Conservation (phyloP, 2,888 invertebrate species). For the Psylliodes chrysocephalus region DNA sequence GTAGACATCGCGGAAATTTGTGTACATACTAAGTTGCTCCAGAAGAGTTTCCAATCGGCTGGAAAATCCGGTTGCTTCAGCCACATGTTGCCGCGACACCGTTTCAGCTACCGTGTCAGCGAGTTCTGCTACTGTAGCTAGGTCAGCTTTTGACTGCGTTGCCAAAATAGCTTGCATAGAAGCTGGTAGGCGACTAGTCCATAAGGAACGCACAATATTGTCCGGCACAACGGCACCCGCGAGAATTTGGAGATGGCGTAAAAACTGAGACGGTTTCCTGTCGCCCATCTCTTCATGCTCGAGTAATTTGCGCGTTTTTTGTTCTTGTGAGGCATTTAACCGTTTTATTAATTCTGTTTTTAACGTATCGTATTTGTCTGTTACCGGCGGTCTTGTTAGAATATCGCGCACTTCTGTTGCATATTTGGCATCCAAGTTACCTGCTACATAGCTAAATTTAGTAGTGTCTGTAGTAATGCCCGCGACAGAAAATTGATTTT, state of each 20-base stretch:
- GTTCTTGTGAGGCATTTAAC: constrained; percentile 16
- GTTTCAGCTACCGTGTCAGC: too few species aligned
- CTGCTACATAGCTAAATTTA: background rate
- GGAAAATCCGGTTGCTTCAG: too few species aligned
- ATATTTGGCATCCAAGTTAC: background rate
- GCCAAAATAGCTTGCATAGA: background rate
- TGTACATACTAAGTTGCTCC: too few species aligned
- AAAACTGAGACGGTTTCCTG: background rate
- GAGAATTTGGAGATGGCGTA: background rate
- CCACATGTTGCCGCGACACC: too few species aligned
- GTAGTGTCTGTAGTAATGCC: background rate
- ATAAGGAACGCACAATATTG: background rate
- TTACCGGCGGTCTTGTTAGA: background rate
- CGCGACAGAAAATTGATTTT: background rate
- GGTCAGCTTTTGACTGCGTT: background rate
- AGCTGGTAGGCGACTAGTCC: background rate
- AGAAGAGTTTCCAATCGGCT: too few species aligned
- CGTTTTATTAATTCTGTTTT: constrained; percentile 8
- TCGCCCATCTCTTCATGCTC: constrained; percentile 33
- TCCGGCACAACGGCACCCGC: background rate
- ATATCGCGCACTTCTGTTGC: background rate
- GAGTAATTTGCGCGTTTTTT: constrained; percentile 24
- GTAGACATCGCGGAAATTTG: too few species aligned
- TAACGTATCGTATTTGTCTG: background rate
- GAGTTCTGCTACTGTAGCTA: too few species aligned